Evolutionary conservation across 53 echinoderm and acorn worm genomes (phyloP), one percentile per base, ranked within the genome.

Genomic region (Henricia sp.): DNA sequence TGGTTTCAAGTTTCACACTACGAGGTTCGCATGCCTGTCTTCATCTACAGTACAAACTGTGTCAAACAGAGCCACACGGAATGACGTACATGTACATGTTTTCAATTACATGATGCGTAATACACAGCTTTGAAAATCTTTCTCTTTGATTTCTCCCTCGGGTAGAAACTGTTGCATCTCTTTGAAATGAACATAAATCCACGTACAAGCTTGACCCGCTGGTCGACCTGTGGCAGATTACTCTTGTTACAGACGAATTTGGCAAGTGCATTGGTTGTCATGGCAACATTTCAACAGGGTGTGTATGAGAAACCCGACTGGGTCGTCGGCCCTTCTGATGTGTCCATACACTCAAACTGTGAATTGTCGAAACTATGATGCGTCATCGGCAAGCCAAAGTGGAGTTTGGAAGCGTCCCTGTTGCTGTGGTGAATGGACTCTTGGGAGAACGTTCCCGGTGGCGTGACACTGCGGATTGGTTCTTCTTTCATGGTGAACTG

Each of bases 301-400:
- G 95, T 90, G 59, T 68, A 90, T 24, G 92, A 90, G 66, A 92
- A 95, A 28, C 86, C 86, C 34, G 86, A 64, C 39, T 86, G 86
- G 83, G 74, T 40, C 54, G 62, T 30, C 87, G 72, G 37, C 50
- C 87, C 82, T 30, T 95, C 95, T 2, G 95, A 95, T 11, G 95
- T 95, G 86, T 95, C 95, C 95, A 95, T 95, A 39, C 89, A 85
- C 73, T 93, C 95, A 73, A 86, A 84, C 41, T 86, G 74, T 14
- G 50, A 74, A 66, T 73, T 86, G 68, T 86, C 86, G 74, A 86
- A 86, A 35, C 74, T 86, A 24, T 86, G 86, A 37, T 86, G 86
- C 28, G 74, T 70, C 50, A 74, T 13, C 11, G 86, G 56, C 24
- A 71, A 52, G 27, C 74, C 86, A 74, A 73, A 73, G 65, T 17